These are phyloP conservation scores for Coptodon rendalli DNA, from an alignment of 2,113 vertebrate genomes.

Conservation along the genomic window DNA sequence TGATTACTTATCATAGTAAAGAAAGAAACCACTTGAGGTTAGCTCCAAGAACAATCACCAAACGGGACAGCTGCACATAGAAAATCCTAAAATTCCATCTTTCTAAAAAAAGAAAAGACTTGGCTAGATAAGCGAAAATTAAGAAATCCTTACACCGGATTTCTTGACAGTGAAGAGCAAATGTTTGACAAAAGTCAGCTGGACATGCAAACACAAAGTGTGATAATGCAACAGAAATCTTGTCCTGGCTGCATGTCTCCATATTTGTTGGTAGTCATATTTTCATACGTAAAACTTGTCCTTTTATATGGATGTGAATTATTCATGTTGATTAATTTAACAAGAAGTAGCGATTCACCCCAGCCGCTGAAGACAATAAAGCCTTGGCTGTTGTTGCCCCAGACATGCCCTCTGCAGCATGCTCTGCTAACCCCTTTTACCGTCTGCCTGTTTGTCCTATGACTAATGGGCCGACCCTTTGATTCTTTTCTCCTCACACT, in stretches of 20 bases:
- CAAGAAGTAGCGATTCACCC: slow-evolving; percentile 10
- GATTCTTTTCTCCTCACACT: background rate
- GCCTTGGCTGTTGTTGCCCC: slow-evolving; percentile 17
- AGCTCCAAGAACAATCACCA: background rate
- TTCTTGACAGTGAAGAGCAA: background rate
- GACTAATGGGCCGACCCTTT: slow-evolving; percentile 31
- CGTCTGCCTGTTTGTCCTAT: slow-evolving; percentile 5
- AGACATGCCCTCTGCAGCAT: slow-evolving; percentile 45
- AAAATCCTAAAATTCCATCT: background rate
- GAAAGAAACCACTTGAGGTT: background rate
- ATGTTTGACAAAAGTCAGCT: background rate
- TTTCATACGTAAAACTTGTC: background rate
- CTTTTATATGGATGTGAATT: background rate
- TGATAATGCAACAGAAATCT: background rate
- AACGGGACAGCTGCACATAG: background rate
- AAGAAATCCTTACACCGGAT: background rate
- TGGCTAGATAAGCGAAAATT: background rate
- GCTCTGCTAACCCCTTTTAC: background rate
- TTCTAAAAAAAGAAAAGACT: background rate
- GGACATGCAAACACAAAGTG: background rate
- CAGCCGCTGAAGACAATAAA: background rate
- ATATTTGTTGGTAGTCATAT: background rate
- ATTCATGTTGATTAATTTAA: slow-evolving; percentile 18
- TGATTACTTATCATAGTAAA: background rate
- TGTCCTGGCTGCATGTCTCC: background rate